Percentiles rank a stretch among this genome's conserved stretches.
phyloP scores from a whole-genome alignment of 1,140 invertebrate genomes.

The Diachasmimorpha longicaudata region DNA sequence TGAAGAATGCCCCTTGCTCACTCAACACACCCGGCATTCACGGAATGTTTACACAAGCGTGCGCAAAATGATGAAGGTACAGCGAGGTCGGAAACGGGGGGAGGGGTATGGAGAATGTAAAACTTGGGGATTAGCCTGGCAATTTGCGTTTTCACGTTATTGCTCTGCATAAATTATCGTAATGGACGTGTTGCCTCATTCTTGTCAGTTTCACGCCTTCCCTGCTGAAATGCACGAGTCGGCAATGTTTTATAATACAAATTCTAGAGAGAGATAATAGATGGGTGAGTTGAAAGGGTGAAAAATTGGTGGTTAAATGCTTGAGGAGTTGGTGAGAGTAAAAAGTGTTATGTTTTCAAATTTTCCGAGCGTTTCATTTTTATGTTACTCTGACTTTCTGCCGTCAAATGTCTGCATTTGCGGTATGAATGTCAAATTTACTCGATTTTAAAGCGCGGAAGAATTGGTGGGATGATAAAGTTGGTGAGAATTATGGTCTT shows the following conservation, averaged over 20 bases:
- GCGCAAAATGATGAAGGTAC: not conserved
- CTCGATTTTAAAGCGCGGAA: slow-evolving; percentile 14
- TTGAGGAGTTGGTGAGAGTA: not conserved
- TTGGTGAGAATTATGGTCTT: slow-evolving; percentile 8
- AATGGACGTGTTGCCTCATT: slow-evolving; percentile 30
- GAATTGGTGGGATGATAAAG: slow-evolving; percentile 1
- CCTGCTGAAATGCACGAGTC: slow-evolving; percentile 9
- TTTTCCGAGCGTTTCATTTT: not conserved
- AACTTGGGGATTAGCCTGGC: slow-evolving; percentile 1
- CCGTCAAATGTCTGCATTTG: slow-evolving; percentile 6
- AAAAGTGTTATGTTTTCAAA: not conserved
- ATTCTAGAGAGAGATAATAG: not conserved
- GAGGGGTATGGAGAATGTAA: not conserved
- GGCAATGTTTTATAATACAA: slow-evolving; percentile 22
- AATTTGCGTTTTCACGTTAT: slow-evolving; percentile 23
- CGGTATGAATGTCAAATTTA: slow-evolving; percentile 24
- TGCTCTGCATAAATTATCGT: slow-evolving; percentile 30
- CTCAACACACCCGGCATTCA: slow-evolving; percentile 7
- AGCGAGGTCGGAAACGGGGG: not conserved
- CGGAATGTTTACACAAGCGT: slow-evolving; percentile 23
- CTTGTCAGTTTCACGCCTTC: slow-evolving; percentile 24
- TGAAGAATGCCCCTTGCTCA: not conserved
- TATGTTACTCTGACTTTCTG: not conserved
- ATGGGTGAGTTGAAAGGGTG: not conserved
- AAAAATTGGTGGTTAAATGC: slow-evolving; percentile 1